These are phyloP conservation scores for Megaleporinus macrocephalus DNA, from an alignment of 2,113 vertebrate genomes.

Conservation along the genomic window DNA sequence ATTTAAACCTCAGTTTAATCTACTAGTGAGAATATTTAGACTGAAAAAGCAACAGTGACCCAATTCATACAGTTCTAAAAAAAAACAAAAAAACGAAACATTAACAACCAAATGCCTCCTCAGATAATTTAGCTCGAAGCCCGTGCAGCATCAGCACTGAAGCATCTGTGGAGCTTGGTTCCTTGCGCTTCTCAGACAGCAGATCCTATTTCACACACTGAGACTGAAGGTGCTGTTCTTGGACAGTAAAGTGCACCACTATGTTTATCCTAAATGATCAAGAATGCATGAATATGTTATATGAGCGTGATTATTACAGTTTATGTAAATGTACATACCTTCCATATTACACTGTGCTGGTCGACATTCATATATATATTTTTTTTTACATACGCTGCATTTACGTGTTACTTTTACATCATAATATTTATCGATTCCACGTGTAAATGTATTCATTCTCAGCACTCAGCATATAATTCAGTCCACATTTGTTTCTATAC, in stretches of 20 bases:
- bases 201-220: background rate
- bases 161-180: background rate
- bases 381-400: conserved; percentile 46
- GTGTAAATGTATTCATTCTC: conserved; percentile 46
- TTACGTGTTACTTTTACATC: conserved; percentile 48
- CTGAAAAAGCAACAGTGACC: background rate
- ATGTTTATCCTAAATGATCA: background rate
- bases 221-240: background rate
- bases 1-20: conserved; percentile 42
- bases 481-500: conserved; percentile 49
- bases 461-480: conserved; percentile 60
- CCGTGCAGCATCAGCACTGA: background rate
- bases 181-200: background rate
- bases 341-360: conserved; percentile 40
- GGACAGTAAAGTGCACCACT: background rate
- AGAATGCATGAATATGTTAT: background rate
- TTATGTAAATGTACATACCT: conserved; percentile 41
- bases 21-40: conserved; percentile 23
- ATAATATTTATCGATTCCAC: conserved; percentile 45
- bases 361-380: conserved; percentile 35
- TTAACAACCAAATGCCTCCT: background rate
- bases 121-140: background rate
- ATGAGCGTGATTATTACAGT: background rate
- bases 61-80: background rate
- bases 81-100: background rate